Evolutionary conservation across 2,888 invertebrate species (phyloP).

Genomic region (Litoditis marina): DNA sequence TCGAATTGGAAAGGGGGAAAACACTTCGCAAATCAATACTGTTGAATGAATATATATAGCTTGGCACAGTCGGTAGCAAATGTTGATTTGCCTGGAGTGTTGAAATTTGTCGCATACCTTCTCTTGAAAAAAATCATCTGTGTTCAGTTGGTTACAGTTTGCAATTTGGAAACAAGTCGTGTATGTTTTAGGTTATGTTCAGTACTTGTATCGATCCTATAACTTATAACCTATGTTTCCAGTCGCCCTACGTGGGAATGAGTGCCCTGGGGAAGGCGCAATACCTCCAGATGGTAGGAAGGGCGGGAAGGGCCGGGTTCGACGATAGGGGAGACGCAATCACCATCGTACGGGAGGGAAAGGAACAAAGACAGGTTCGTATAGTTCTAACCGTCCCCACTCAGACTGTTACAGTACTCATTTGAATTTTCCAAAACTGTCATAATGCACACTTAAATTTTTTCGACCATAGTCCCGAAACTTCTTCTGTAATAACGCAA

Average conservation of each 20-base stretch:
- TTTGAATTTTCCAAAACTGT: constrained; percentile 6
- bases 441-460: background rate
- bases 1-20: no score
- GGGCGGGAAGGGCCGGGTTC: constrained; percentile 87
- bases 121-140: no score
- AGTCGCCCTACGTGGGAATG: constrained; percentile 79
- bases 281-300: constrained; percentile 92
- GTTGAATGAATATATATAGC: no score
- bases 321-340: constrained; percentile 82
- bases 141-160: background rate
- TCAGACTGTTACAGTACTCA: no score
- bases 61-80: no score
- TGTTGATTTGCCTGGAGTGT: no score
- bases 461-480: no score
- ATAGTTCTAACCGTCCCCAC: no score
- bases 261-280: constrained; percentile 74
- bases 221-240: constrained; percentile 63
- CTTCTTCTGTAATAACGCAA: no score
- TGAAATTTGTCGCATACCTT: no score
- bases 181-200: background rate
- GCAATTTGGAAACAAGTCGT: background rate
- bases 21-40: no score
- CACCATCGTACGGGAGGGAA: constrained; percentile 71
- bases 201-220: background rate
- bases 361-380: constrained; percentile 65